These are phyloP conservation scores for Habropoda laboriosa DNA, from an alignment of 1,140 invertebrate genomes.

Conservation along the genomic window DNA sequence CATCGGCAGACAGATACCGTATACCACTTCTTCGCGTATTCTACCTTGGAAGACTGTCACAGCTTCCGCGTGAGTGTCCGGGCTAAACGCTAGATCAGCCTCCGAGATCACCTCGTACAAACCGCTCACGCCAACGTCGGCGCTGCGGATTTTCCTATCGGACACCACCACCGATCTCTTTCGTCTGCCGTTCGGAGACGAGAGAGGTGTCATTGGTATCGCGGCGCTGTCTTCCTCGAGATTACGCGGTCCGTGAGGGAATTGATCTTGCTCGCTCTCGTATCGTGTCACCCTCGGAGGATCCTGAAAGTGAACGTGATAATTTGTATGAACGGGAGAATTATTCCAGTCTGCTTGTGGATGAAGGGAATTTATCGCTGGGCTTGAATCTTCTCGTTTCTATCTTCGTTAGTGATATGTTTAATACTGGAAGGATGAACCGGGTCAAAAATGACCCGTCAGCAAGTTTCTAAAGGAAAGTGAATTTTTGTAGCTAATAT, in stretches of 20 bases:
- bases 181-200: slow-evolving; percentile 72
- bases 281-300: slow-evolving; percentile 81
- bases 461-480: too few species aligned
- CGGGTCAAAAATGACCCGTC: too few species aligned
- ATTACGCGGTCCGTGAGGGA: slow-evolving; percentile 91
- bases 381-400: too few species aligned
- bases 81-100: slow-evolving; percentile 94
- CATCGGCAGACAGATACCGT: slow-evolving; percentile 94
- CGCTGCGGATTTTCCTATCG: slow-evolving; percentile 88
- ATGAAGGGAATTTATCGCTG: too few species aligned
- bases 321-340: too few species aligned
- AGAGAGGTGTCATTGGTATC: slow-evolving; percentile 62
- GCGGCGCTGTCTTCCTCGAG: slow-evolving; percentile 82
- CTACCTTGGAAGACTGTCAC: slow-evolving; percentile 93
- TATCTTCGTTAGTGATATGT: too few species aligned
- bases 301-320: slow-evolving; percentile 78
- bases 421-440: too few species aligned
- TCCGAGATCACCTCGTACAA: slow-evolving; percentile 96
- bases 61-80: slow-evolving; percentile 89
- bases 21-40: slow-evolving; percentile 93
- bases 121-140: slow-evolving; percentile 92
- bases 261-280: slow-evolving; percentile 85
- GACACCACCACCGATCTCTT: slow-evolving; percentile 87
- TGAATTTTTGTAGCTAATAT: too few species aligned
- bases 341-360: too few species aligned